Evolutionary conservation across 2,888 invertebrate species (phyloP).

Genomic region (Nomada ruficornis): DNA sequence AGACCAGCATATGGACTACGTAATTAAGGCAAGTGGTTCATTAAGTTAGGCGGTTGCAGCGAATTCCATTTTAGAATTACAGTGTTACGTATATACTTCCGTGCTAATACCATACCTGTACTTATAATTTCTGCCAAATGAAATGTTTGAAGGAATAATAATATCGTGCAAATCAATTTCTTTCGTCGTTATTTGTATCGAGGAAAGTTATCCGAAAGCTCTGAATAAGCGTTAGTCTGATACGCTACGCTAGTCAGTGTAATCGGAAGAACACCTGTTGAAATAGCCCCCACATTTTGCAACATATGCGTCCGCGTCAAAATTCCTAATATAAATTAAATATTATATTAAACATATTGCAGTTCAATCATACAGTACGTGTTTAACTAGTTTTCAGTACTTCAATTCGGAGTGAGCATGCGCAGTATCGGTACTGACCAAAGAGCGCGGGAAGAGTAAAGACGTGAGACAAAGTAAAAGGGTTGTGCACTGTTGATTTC

Average conservation of each 20-base stretch:
- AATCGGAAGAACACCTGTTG: not conserved
- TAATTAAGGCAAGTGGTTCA: slow-evolving; percentile 56
- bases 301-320: not conserved
- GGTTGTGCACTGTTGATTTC: not conserved
- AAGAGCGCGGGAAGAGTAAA: not conserved
- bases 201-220: too few relatives aligned
- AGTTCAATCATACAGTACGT: not conserved
- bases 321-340: not conserved
- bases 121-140: not conserved
- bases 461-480: not conserved
- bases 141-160: slow-evolving; percentile 14
- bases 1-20: slow-evolving; percentile 13
- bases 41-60: slow-evolving; percentile 40
- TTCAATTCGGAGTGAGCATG: not conserved
- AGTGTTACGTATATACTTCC: not conserved
- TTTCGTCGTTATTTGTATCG: not conserved
- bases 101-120: not conserved
- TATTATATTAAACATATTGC: not conserved
- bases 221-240: too few relatives aligned
- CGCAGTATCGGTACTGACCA: not conserved
- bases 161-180: not conserved
- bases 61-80: slow-evolving; percentile 29
- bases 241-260: not conserved
- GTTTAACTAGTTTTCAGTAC: too few relatives aligned
- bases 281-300: not conserved